These are phyloP conservation scores for Promerops cafer DNA, from an alignment of 2,113 vertebrate species.

Conservation along the genomic window DNA sequence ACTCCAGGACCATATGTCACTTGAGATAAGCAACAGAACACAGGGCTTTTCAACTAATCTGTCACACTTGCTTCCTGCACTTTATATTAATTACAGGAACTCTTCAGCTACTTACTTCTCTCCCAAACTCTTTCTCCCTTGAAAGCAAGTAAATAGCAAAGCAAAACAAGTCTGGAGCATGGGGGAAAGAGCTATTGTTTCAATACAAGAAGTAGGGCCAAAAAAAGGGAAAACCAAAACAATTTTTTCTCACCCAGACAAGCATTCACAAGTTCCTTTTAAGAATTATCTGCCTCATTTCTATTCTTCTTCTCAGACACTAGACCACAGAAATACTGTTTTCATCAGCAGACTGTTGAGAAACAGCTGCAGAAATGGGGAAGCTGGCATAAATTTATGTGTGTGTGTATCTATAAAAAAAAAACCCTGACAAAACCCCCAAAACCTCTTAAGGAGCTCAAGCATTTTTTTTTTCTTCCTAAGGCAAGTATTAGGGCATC, in stretches of 20 bases:
- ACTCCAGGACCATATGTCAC: conserved; percentile 1
- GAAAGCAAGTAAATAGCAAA: not conserved
- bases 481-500: not conserved
- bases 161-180: not conserved
- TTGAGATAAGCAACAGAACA: conserved; percentile 47
- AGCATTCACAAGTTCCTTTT: not conserved
- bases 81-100: conserved; percentile 55
- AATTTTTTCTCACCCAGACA: not conserved
- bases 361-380: conserved; percentile 47
- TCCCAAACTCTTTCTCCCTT: not conserved
- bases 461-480: accelerated
- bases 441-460: not conserved
- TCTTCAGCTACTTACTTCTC: not conserved
- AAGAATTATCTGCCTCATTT: not conserved
- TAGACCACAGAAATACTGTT: conserved; percentile 4
- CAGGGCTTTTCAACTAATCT: conserved; percentile 10
- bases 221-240: not conserved
- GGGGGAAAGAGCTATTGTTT: not conserved
- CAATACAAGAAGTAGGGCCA: not conserved
- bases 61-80: conserved; percentile 36
- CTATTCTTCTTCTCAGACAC: not conserved
- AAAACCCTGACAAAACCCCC: not conserved
- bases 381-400: not conserved
- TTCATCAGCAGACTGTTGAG: conserved; percentile 24
- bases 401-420: not conserved